phyloP scores from a whole-genome alignment of 2,888 invertebrate genomes.

The Alitta virens region DNA sequence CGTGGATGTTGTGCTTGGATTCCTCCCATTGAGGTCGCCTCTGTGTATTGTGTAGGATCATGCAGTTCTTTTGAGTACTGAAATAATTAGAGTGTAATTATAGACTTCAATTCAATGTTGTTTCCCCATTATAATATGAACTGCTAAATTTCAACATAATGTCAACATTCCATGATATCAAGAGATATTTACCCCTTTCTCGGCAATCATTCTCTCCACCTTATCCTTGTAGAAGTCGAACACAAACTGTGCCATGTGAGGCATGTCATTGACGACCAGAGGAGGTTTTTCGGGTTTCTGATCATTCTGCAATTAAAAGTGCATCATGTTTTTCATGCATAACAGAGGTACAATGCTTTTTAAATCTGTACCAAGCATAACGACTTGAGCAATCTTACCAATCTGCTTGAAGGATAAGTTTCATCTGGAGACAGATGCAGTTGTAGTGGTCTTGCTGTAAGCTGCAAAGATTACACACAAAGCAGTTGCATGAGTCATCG shows the following conservation, averaged over 20 bases:
- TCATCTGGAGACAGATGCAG: constrained; percentile 80
- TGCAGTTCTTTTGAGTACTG: neutral
- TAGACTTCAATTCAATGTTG: neutral
- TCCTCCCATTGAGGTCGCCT: constrained; percentile 3
- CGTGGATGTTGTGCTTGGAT: neutral
- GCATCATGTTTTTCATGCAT: too few species aligned
- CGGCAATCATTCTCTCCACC: constrained; percentile 23
- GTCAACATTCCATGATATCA: constrained; percentile 1
- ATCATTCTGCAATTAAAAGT: constrained; percentile 29
- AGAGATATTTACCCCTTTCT: constrained; percentile 10
- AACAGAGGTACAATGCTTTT: too few species aligned
- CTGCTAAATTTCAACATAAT: too few species aligned
- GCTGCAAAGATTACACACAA: constrained; percentile 57
- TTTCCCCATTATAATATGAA: neutral
- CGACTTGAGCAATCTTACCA: too few species aligned
- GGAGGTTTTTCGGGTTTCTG: constrained; percentile 48
- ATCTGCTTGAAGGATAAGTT: constrained; percentile 68
- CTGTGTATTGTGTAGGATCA: neutral
- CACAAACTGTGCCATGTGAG: constrained; percentile 92
- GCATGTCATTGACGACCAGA: constrained; percentile 78
- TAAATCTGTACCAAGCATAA: too few species aligned
- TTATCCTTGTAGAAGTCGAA: constrained; percentile 75
- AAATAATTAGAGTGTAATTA: neutral
- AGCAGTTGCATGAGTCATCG: neutral
- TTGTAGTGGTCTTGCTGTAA: constrained; percentile 78